phyloP scores from a whole-genome alignment of 2,113 vertebrate genomes.

The Oenanthe melanoleuca region DNA sequence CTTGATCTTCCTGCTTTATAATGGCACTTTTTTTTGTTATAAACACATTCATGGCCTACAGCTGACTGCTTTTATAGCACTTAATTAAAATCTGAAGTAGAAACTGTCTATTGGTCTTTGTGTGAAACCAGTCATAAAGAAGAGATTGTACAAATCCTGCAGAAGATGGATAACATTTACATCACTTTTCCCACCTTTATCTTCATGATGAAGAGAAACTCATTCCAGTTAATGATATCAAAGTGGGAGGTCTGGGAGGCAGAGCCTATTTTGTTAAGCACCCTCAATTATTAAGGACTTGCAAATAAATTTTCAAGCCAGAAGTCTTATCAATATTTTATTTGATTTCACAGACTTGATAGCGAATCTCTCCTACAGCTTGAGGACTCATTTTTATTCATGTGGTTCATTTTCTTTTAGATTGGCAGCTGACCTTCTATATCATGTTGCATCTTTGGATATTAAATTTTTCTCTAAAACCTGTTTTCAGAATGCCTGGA shows the following conservation, averaged over 20 bases:
- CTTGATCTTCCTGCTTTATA: conserved; percentile 74
- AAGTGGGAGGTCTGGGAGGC: conserved; percentile 57
- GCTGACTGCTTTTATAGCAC: conserved; percentile 79
- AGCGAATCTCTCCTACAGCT: neutral
- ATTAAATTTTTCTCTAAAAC: neutral
- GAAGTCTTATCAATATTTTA: conserved; percentile 20
- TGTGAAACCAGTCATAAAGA: conserved; percentile 67
- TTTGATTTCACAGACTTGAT: conserved; percentile 8
- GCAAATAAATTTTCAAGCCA: conserved; percentile 42
- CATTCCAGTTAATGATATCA: conserved; percentile 70
- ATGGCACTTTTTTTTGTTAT: conserved; percentile 64
- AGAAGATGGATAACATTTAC: conserved; percentile 65
- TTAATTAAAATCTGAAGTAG: conserved; percentile 81
- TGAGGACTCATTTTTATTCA: neutral
- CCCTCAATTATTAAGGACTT: conserved; percentile 8
- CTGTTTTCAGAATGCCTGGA: neutral
- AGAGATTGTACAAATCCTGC: conserved; percentile 56
- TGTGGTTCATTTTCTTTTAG: neutral
- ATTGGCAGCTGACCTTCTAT: neutral
- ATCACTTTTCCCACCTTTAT: conserved; percentile 69
- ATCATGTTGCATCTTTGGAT: neutral
- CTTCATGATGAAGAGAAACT: conserved; percentile 53
- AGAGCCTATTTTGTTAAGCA: conserved; percentile 50
- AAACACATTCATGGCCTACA: conserved; percentile 73
- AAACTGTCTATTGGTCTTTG: conserved; percentile 74